Evolutionary conservation across 2,888 invertebrate genomes (phyloP), one percentile per base, ranked within the genome.

Genomic region (Mythimna albipuncta): DNA sequence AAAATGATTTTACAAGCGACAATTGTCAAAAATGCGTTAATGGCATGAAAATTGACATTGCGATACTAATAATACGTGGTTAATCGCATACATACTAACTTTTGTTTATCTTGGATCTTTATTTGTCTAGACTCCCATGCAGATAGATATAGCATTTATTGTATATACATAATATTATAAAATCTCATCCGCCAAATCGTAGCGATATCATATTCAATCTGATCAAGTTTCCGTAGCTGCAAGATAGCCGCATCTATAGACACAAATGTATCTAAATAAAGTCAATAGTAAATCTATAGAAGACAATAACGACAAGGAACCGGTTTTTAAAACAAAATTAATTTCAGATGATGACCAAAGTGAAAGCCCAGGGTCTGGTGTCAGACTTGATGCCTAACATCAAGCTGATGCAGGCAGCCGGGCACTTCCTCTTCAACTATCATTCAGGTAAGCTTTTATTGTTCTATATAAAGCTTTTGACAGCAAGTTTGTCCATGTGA

Each of bases 341-440:
- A 41, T 85, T 81, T 4, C 89, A 96, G 96, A 96, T 96, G 96
- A 94, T 96, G 94, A 91, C 88, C 75, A 96, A 94, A 89, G 89
- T 89, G 83, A 96, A 95, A 85, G 85, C 93, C 35, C 94, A 93
- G 89, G 98, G 98, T 93, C 97, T 98, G 66, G 98, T 98, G 95
- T 97, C 98, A 91, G 98, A 98, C 92, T 96, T 98, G 88, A 97
- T 98, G 97, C 98, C 98, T 59, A 98, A 98, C 89, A 98, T 98
- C 88, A 97, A 97, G 86, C 91, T 98, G 77, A 98, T 98, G 97
- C 97, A 98, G 91, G 95, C 97, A 47, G 96, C 97, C 6, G 98
- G 98, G 6, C 98, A 98, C 88, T 98, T 98, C 88, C 96, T 98
- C 90, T 97, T 98, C 90, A 98, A 98, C 89, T 98, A 98, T 88